phyloP scores from a whole-genome alignment of 30 jellyfish, hydroid and myxozoan genomes.

The Nemopilema nomurai region DNA sequence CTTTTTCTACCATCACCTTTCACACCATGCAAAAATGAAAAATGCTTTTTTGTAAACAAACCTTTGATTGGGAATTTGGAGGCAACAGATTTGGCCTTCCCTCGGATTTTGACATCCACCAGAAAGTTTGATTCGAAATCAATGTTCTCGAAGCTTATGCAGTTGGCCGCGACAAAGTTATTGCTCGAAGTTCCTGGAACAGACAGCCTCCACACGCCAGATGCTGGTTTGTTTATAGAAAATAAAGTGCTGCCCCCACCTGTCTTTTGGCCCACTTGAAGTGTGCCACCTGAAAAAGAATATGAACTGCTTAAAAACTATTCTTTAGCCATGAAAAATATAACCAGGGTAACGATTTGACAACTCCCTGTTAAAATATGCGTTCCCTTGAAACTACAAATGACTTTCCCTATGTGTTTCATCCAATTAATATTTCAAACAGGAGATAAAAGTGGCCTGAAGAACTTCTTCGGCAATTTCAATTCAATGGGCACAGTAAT shows the following conservation, averaged over 20 bases:
- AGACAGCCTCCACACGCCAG: constrained; percentile 60
- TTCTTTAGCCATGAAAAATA: no score
- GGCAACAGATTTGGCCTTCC: constrained; percentile 20
- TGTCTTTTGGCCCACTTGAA: constrained; percentile 36
- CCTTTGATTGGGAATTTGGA: constrained; percentile 29
- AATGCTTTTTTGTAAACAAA: not conserved
- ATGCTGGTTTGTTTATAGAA: constrained; percentile 46
- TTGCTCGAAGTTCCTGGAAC: constrained; percentile 29
- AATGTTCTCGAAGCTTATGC: constrained; percentile 48
- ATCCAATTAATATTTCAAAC: no score
- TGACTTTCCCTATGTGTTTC: no score
- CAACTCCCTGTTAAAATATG: no score
- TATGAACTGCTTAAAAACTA: not conserved
- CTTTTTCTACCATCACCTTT: not conserved
- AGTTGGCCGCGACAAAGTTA: constrained; percentile 30
- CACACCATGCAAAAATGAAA: not conserved
- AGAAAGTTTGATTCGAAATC: constrained; percentile 60
- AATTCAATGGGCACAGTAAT: no score
- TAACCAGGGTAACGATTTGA: no score
- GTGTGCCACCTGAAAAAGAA: constrained; percentile 24
- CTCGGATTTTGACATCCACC: constrained; percentile 34
- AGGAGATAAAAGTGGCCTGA: no score
- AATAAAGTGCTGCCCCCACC: constrained; percentile 52
- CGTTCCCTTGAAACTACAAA: no score
- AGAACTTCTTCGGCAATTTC: no score